These are phyloP conservation scores for Eudorcas thomsonii DNA, from an alignment of 2,113 vertebrate genomes.

Conservation along the genomic window DNA sequence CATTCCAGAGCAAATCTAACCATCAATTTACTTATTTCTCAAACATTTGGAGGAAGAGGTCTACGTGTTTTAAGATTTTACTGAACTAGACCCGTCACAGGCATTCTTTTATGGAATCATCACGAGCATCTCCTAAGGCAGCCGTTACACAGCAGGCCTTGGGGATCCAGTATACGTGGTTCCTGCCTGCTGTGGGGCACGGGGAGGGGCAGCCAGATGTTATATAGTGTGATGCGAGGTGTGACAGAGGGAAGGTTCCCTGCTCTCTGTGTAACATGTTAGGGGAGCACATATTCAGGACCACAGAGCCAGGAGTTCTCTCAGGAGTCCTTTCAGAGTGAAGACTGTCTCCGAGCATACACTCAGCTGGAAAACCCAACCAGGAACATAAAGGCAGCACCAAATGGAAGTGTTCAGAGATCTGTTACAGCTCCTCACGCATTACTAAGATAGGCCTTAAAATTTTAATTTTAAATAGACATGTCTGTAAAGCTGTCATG, in stretches of 20 bases:
- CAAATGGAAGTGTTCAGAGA: background rate
- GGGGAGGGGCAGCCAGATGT: background rate
- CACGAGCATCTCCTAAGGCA: background rate
- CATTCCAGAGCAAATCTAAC: background rate
- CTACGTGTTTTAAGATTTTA: background rate
- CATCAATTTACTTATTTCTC: background rate
- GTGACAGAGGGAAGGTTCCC: background rate
- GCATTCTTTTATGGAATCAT: background rate
- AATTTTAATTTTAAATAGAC: background rate
- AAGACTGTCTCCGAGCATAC: background rate
- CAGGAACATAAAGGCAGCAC: background rate
- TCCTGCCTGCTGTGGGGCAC: background rate
- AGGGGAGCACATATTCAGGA: background rate
- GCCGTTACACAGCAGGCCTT: background rate
- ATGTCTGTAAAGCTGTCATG: background rate
- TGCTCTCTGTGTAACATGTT: background rate
- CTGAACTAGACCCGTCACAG: background rate
- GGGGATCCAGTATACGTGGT: accelerated
- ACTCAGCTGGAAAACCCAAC: background rate
- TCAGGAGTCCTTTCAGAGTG: background rate
- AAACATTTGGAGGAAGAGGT: background rate
- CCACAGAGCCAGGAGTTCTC: background rate
- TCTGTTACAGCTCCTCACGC: background rate
- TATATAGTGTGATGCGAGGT: background rate
- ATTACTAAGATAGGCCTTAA: background rate